A percentile compares a stretch with the other conserved stretches of the same genome.
Evolutionary conservation across 92 coral and sea anemone species (phyloP).

Genomic region (Porites divaricata): DNA sequence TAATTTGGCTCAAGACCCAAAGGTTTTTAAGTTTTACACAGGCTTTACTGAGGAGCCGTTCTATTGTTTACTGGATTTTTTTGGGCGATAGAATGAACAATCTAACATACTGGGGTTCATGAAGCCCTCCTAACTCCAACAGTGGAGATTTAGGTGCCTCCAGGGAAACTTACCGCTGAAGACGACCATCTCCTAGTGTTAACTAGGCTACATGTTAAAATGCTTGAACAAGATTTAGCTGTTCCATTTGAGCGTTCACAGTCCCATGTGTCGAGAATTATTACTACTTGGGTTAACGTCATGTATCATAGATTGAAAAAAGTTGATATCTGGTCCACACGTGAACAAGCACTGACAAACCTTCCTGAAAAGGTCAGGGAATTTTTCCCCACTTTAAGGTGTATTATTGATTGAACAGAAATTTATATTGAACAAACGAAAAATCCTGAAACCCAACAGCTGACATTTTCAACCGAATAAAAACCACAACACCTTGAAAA

Average conservation of each 20-base stretch:
- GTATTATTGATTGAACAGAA: conserved; percentile 57
- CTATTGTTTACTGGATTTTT: too few species aligned
- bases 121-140: conserved; percentile 23
- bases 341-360: too few species aligned
- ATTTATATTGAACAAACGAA: conserved; percentile 55
- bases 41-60: too few species aligned
- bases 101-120: conserved; percentile 47
- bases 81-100: conserved; percentile 27
- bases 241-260: conserved; percentile 32
- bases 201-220: conserved; percentile 48
- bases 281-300: conserved; percentile 50
- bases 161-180: conserved; percentile 37
- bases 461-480: conserved; percentile 46
- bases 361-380: too few species aligned
- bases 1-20: too few species aligned
- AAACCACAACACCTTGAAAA: conserved; percentile 43
- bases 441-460: conserved; percentile 53
- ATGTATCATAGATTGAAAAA: conserved; percentile 47
- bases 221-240: conserved; percentile 45
- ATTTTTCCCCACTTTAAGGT: too few species aligned
- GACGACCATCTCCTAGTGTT: conserved; percentile 51
- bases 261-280: conserved; percentile 36
- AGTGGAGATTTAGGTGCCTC: conserved; percentile 19
- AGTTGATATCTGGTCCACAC: conserved; percentile 51
- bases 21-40: too few species aligned